Percentiles rank a stretch among this genome's conserved stretches.
phyloP scores from a whole-genome alignment of 2,113 vertebrate species.

The Nothocercus julius region DNA sequence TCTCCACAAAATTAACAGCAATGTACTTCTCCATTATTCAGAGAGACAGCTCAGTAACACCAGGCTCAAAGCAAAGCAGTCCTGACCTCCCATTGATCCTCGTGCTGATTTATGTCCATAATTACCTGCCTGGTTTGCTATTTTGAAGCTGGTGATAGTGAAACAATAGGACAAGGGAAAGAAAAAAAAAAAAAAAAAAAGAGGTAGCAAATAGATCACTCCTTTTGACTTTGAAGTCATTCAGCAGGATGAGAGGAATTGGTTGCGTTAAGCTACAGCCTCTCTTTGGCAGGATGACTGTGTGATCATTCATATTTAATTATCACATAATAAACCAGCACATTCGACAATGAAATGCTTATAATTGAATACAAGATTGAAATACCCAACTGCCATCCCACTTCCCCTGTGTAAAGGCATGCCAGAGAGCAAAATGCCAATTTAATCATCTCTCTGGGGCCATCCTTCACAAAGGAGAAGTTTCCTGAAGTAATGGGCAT shows the following conservation, averaged over 20 bases:
- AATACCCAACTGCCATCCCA: background rate
- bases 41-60: background rate
- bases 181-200: background rate
- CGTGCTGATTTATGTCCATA: slow-evolving; percentile 6
- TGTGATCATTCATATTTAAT: slow-evolving; percentile 53
- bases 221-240: background rate
- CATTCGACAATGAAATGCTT: slow-evolving; percentile 25
- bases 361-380: slow-evolving; percentile 60
- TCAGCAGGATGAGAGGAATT: slow-evolving; percentile 1
- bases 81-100: background rate
- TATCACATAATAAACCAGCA: slow-evolving; percentile 55
- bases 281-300: slow-evolving; percentile 36
- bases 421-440: background rate
- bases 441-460: background rate
- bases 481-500: background rate
- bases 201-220: slow-evolving; percentile 26
- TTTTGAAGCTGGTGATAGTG: slow-evolving; percentile 9
- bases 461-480: background rate
- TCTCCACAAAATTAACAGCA: background rate
- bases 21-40: background rate
- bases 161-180: slow-evolving; percentile 34
- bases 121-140: slow-evolving; percentile 29
- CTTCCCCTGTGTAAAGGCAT: background rate
- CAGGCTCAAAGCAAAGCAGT: background rate
- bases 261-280: slow-evolving; percentile 2